phyloP scores from a whole-genome alignment of 2,113 vertebrate genomes.

The Ptychochromis oligacanthus region DNA sequence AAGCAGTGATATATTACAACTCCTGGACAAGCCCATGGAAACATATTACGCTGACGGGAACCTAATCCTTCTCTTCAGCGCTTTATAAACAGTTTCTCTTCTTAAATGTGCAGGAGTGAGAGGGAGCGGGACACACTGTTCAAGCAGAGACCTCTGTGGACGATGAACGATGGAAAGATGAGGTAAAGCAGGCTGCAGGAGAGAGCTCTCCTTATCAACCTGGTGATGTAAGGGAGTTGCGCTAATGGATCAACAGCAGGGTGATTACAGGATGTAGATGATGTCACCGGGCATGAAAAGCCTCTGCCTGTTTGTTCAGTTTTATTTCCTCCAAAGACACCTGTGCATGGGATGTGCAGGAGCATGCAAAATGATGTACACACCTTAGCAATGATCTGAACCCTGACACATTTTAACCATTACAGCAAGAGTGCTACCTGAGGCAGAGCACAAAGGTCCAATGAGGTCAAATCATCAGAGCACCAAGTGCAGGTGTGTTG shows the following conservation, averaged over 20 bases:
- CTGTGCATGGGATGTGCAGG: neutral
- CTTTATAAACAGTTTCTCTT: conserved; percentile 52
- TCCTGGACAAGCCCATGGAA: conserved; percentile 37
- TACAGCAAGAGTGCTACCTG: neutral
- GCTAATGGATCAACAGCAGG: neutral
- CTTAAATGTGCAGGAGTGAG: conserved; percentile 35
- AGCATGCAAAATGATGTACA: neutral
- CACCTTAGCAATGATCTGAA: neutral
- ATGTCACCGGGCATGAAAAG: neutral
- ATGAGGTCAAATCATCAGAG: neutral
- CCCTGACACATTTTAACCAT: neutral
- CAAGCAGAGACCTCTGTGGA: neutral
- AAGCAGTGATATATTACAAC: conserved; percentile 37
- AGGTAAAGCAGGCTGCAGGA: neutral
- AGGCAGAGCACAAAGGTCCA: neutral
- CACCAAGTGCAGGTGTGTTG: neutral
- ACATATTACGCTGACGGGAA: conserved; percentile 50
- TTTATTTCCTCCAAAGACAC: neutral
- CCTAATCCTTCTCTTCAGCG: conserved; percentile 38
- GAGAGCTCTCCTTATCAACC: neutral
- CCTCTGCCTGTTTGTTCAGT: neutral
- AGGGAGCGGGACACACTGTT: conserved; percentile 14
- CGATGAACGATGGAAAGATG: conserved; percentile 2
- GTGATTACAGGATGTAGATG: neutral
- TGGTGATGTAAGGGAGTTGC: neutral